These are phyloP conservation scores for Ptilonorhynchus violaceus DNA, from an alignment of 2,113 vertebrate genomes.

Conservation along the genomic window DNA sequence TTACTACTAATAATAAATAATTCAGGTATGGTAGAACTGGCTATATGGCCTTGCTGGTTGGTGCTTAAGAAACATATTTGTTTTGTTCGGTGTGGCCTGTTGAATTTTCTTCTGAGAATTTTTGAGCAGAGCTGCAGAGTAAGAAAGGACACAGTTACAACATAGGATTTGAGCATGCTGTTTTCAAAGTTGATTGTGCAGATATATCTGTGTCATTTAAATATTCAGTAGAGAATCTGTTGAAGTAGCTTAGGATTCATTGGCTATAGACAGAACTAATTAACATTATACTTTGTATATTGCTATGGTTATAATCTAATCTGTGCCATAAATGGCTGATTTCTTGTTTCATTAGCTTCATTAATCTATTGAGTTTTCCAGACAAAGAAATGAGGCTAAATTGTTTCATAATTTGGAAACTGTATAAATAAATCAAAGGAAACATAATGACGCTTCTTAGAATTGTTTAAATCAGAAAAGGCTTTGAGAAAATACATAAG, in stretches of 20 bases:
- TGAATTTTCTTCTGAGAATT: background rate
- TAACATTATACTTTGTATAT: background rate
- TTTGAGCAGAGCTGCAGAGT: background rate
- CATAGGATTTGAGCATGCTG: background rate
- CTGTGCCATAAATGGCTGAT: background rate
- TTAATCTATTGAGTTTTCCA: background rate
- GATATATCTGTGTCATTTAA: background rate
- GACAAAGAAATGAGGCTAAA: background rate
- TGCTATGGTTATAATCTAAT: background rate
- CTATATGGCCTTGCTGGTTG: background rate
- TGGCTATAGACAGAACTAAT: background rate
- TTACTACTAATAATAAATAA: background rate
- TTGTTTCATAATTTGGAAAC: background rate
- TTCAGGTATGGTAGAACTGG: background rate
- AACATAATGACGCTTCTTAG: background rate
- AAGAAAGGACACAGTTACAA: background rate
- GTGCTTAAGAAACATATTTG: background rate
- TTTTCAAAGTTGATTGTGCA: background rate
- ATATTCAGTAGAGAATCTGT: background rate
- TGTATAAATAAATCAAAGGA: background rate
- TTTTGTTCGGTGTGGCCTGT: background rate
- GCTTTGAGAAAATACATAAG: background rate
- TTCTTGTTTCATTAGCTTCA: background rate
- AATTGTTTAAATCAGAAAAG: accelerated
- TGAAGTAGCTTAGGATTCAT: background rate